These are phyloP conservation scores for Boulengeromyrus knoepffleri DNA, from an alignment of 2,113 vertebrate species.

Conservation along the genomic window DNA sequence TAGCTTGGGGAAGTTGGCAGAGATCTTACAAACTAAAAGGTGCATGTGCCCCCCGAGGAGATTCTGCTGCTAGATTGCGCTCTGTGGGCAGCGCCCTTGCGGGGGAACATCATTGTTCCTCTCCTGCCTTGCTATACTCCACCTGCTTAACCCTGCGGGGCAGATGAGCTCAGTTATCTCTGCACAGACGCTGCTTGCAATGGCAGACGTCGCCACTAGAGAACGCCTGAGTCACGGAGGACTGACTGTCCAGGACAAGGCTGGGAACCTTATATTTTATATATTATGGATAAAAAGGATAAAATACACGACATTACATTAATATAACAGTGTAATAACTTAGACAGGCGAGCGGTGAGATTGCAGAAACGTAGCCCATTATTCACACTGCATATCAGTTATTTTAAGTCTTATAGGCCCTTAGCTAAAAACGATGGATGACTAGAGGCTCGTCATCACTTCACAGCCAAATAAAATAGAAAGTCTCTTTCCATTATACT, in stretches of 20 bases:
- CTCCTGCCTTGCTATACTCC: background rate
- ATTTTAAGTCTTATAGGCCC: background rate
- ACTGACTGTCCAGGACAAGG: background rate
- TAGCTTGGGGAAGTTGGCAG: background rate
- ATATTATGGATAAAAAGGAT: background rate
- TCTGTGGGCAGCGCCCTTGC: background rate
- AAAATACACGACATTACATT: background rate
- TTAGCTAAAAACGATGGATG: background rate
- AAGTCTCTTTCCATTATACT: background rate
- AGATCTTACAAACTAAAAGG: background rate
- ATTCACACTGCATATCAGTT: background rate
- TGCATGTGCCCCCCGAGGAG: background rate
- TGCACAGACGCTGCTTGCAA: background rate
- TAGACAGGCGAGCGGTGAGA: background rate
- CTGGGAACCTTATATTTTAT: background rate
- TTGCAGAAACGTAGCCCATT: background rate
- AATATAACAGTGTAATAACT: background rate
- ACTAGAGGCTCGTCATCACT: background rate
- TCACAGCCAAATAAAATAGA: background rate
- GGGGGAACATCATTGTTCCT: background rate
- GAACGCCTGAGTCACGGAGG: background rate
- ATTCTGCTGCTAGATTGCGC: background rate
- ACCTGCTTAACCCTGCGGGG: background rate
- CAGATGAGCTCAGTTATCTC: background rate
- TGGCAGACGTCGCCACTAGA: background rate